A percentile compares a stretch with the other conserved stretches of the same genome.
Evolutionary conservation across 64 coral and sea anemone genomes (phyloP).

Genomic region (Catalaphyllia jardinei): DNA sequence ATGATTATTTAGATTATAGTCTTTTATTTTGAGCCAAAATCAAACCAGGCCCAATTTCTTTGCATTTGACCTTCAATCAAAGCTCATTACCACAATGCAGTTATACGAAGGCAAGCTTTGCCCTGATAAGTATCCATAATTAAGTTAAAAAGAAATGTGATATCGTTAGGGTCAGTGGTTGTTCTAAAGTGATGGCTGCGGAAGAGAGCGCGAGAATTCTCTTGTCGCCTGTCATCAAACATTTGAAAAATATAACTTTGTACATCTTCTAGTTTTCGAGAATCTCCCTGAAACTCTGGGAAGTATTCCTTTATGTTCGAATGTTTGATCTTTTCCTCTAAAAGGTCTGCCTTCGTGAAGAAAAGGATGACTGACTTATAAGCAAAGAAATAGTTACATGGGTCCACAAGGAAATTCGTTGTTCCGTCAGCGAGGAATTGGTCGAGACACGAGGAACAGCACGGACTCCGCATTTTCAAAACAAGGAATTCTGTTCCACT

Average conservation of each 20-base stretch:
- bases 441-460: constrained; percentile 93
- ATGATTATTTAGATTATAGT: no score
- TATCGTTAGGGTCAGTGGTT: constrained; percentile 92
- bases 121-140: no score
- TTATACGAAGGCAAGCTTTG: no score
- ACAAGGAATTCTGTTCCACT: no score
- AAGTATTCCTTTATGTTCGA: constrained; percentile 95
- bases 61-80: no score
- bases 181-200: constrained; percentile 91
- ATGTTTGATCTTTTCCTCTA: constrained; percentile 92
- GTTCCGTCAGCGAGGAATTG: constrained; percentile 83
- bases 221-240: constrained; percentile 95
- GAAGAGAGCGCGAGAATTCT: constrained; percentile 90
- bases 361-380: constrained; percentile 98
- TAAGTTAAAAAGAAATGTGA: no score
- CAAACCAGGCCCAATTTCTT: no score
- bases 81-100: no score
- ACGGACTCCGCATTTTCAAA: constrained; percentile 10
- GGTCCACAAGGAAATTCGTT: constrained; percentile 94
- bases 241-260: constrained; percentile 99
- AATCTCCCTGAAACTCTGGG: constrained; percentile 92
- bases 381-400: constrained; percentile 97
- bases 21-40: no score
- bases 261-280: constrained; percentile 93
- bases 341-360: constrained; percentile 95